Evolutionary conservation across 2,888 invertebrate genomes (phyloP).

Genomic region (Ochlodes sylvanus): DNA sequence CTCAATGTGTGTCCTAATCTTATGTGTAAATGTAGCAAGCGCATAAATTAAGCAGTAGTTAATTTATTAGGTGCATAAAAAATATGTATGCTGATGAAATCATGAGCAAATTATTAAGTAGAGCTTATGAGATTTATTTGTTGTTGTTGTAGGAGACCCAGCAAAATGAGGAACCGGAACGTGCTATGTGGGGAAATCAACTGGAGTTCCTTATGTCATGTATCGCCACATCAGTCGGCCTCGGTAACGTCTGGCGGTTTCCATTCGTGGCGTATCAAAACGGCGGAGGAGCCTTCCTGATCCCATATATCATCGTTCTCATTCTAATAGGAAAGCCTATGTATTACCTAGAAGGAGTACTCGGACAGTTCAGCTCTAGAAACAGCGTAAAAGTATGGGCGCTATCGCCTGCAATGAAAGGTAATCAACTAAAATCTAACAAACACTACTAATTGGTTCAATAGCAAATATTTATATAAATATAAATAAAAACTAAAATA

Average conservation of each 20-base stretch:
- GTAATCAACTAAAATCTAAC: slow-evolving; percentile 65
- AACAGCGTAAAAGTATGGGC: slow-evolving; percentile 91
- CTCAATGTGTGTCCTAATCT: no score
- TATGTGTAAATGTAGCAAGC: no score
- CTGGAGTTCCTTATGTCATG: slow-evolving; percentile 91
- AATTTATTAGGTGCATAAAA: no score
- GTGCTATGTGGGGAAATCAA: slow-evolving; percentile 86
- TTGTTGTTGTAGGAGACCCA: slow-evolving; percentile 45
- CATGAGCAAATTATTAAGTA: no score
- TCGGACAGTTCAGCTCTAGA: slow-evolving; percentile 93
- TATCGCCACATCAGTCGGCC: slow-evolving; percentile 88
- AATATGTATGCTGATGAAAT: no score
- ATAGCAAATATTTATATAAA: no score
- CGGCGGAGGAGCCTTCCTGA: slow-evolving; percentile 90
- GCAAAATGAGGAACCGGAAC: slow-evolving; percentile 48
- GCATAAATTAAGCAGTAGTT: no score
- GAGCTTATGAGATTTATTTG: slow-evolving; percentile 37
- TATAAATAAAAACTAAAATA: no score
- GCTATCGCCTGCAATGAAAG: slow-evolving; percentile 90
- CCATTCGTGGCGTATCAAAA: slow-evolving; percentile 87
- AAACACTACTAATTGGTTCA: no score
- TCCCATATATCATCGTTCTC: slow-evolving; percentile 89
- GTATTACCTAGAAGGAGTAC: slow-evolving; percentile 92
- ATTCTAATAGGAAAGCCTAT: slow-evolving; percentile 90
- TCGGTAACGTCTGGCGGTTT: slow-evolving; percentile 89